Conservation (phyloP, 2,888 invertebrate species). For the Campopleginae sp. region DNA sequence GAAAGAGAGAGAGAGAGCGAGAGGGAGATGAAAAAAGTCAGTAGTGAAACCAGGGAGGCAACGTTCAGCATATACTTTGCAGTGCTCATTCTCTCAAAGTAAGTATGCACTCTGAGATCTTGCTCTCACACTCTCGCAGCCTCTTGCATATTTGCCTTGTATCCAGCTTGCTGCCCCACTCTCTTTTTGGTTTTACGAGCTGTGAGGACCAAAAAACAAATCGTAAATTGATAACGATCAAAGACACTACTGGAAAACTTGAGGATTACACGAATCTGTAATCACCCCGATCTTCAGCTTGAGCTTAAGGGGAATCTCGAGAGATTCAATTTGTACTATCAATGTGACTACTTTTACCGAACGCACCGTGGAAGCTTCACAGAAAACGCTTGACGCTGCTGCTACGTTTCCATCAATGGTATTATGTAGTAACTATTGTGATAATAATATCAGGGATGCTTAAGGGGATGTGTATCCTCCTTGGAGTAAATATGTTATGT, state of each 20-base stretch:
- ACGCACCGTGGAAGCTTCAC: too few relatives aligned
- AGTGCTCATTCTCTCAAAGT: slow-evolving; percentile 67
- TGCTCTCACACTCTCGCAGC: slow-evolving; percentile 35
- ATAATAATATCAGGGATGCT: background rate
- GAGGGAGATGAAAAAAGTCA: slow-evolving; percentile 26
- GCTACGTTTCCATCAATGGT: background rate
- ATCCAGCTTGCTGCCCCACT: slow-evolving; percentile 20
- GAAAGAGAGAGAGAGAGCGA: slow-evolving; percentile 28
- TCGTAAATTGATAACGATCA: slow-evolving; percentile 37
- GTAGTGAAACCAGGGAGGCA: slow-evolving; percentile 66
- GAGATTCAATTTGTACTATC: slow-evolving; percentile 30
- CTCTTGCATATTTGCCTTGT: slow-evolving; percentile 19
- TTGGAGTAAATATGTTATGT: slow-evolving; percentile 20
- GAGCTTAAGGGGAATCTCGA: background rate
- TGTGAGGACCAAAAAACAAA: slow-evolving; percentile 35
- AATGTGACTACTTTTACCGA: too few relatives aligned
- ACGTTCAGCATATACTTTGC: slow-evolving; percentile 67
- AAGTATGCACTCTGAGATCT: slow-evolving; percentile 58
- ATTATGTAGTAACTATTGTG: background rate
- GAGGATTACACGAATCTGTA: slow-evolving; percentile 38
- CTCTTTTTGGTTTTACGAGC: background rate
- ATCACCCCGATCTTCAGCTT: slow-evolving; percentile 12
- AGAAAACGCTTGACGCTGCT: background rate
- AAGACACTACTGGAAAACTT: slow-evolving; percentile 3
- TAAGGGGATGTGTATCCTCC: background rate